phyloP scores from a whole-genome alignment of 2,888 invertebrate species.

The Baronia brevicornis region DNA sequence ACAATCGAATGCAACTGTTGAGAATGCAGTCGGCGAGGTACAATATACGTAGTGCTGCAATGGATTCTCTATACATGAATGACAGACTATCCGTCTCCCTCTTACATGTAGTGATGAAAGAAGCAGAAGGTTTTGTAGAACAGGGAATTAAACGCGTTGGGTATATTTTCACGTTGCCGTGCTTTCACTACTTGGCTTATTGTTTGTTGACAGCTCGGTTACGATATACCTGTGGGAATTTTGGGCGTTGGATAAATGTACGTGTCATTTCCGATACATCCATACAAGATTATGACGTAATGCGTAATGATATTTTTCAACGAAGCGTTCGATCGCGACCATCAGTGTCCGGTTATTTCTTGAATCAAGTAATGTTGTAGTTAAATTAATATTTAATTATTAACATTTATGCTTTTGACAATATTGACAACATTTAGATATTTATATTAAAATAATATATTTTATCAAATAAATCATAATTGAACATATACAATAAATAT shows the following conservation, averaged over 20 bases:
- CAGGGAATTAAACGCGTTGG: constrained; percentile 18
- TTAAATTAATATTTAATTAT: too few relatives aligned
- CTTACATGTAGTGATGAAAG: constrained; percentile 18
- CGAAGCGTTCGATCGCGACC: constrained; percentile 2
- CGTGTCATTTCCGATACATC: constrained; percentile 8
- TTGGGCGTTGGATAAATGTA: constrained; percentile 2
- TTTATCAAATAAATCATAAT: too few relatives aligned
- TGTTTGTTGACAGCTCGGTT: constrained; percentile 13
- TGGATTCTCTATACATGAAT: constrained; percentile 34
- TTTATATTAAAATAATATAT: too few relatives aligned
- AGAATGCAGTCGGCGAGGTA: constrained; percentile 35
- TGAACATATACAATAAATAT: too few relatives aligned
- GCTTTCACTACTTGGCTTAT: constrained; percentile 18
- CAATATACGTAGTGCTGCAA: constrained; percentile 32
- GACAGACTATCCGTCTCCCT: constrained; percentile 28
- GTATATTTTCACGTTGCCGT: constrained; percentile 18
- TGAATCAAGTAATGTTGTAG: constrained; percentile 6
- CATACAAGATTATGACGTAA: constrained; percentile 6
- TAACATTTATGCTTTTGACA: constrained; percentile 16
- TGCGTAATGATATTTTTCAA: constrained; percentile 10
- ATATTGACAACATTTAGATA: too few relatives aligned
- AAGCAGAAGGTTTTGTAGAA: constrained; percentile 17
- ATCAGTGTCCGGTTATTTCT: constrained; percentile 9
- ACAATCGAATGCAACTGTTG: constrained; percentile 33
- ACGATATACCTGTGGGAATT: constrained; percentile 15